Evolutionary conservation across 1,140 invertebrate genomes (phyloP).

Genomic region (Drosophila tristis): DNA sequence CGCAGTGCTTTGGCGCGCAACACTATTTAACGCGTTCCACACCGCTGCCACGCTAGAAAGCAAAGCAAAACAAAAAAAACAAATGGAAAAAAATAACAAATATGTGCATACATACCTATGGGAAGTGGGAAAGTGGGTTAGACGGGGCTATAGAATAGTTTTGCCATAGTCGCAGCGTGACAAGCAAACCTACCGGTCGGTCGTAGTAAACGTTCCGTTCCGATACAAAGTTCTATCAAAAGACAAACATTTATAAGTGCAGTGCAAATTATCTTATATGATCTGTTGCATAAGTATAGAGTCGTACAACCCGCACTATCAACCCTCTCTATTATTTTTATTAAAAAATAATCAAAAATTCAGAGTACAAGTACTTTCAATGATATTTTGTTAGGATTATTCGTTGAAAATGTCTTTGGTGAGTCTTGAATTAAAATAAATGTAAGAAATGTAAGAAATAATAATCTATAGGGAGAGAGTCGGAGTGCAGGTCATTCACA

Average conservation of each 20-base stretch:
- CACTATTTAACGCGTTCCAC: constrained; percentile 38
- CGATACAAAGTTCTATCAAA: background rate
- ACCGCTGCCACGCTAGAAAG: constrained; percentile 42
- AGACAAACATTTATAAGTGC: background rate
- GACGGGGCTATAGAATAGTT: constrained; percentile 51
- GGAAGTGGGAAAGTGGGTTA: constrained; percentile 57
- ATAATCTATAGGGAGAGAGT: background rate
- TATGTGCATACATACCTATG: constrained; percentile 41
- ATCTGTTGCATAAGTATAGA: background rate
- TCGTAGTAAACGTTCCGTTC: background rate
- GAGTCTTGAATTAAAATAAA: constrained; percentile 23
- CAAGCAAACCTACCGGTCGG: constrained; percentile 52
- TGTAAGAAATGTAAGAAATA: background rate
- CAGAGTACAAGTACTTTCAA: constrained; percentile 9
- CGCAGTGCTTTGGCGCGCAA: constrained; percentile 34
- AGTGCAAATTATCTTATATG: constrained; percentile 26
- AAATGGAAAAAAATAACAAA: constrained; percentile 24
- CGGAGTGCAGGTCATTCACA: constrained; percentile 39
- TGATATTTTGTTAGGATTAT: constrained; percentile 43
- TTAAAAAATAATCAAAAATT: constrained; percentile 9
- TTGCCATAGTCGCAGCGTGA: constrained; percentile 48
- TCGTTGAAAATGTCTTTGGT: constrained; percentile 50
- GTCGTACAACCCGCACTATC: background rate
- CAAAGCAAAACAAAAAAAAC: constrained; percentile 59
- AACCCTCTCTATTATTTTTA: too few species aligned